A percentile compares a stretch with the other conserved stretches of the same genome.
phyloP scores from a whole-genome alignment of 1,140 invertebrate species.

The Colletes gigas region DNA sequence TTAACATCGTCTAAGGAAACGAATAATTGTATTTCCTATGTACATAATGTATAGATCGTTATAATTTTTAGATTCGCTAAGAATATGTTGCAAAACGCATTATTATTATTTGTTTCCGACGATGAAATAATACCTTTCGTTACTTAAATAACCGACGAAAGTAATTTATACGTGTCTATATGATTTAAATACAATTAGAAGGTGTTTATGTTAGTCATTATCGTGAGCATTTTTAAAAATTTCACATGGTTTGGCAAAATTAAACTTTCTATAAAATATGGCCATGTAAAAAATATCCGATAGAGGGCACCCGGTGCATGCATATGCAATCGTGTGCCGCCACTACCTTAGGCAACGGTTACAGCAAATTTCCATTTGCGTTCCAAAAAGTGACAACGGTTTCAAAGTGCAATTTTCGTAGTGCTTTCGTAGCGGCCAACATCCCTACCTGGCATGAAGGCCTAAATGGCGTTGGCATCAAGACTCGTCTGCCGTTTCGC shows the following conservation, averaged over 20 bases:
- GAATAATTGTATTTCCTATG: not conserved
- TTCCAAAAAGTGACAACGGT: slow-evolving; percentile 28
- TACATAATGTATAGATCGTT: not conserved
- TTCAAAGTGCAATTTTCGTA: not conserved
- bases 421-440: not conserved
- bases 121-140: too few relatives aligned
- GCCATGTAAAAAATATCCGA: slow-evolving; percentile 29
- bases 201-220: not conserved
- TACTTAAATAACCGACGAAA: too few relatives aligned
- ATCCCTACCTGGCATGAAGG: slow-evolving; percentile 34
- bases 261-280: slow-evolving; percentile 26
- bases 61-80: not conserved
- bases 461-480: slow-evolving; percentile 67
- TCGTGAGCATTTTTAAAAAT: not conserved
- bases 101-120: too few relatives aligned
- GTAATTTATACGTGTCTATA: not conserved
- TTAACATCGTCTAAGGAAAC: not conserved
- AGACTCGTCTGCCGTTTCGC: slow-evolving; percentile 36
- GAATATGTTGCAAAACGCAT: not conserved
- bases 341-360: not conserved
- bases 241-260: not conserved
- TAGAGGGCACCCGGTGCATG: slow-evolving; percentile 42
- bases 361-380: slow-evolving; percentile 24
- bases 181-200: not conserved
- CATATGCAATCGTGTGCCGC: slow-evolving; percentile 25